Conservation (phyloP, 1,140 invertebrate genomes). For the Magallana ariakensis region DNA sequence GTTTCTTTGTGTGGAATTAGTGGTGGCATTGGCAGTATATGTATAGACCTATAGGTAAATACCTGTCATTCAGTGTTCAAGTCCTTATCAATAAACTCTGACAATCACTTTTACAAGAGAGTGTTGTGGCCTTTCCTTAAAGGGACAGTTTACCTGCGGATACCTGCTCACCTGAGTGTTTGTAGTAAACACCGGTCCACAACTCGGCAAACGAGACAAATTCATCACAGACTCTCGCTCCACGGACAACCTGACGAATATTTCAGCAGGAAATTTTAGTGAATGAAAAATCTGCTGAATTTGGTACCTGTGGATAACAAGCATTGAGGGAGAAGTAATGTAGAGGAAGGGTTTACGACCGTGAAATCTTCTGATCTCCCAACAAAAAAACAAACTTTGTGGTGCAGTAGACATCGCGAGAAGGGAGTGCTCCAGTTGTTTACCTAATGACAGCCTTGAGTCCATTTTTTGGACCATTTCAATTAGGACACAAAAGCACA, state of each 20-base stretch:
- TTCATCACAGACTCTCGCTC: not conserved
- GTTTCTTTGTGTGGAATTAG: not conserved
- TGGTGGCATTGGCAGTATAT: not conserved
- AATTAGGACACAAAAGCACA: slow-evolving; percentile 26
- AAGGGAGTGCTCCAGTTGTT: not conserved
- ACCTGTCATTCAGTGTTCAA: not conserved
- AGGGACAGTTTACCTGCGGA: not conserved
- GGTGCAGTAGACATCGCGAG: not conserved
- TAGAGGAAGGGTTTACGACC: not conserved
- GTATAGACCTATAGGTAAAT: not conserved
- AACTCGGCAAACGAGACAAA: not conserved
- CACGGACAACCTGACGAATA: not conserved
- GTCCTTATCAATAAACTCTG: not conserved
- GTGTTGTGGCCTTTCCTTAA: slow-evolving; percentile 23
- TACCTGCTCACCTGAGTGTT: not conserved
- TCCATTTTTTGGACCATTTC: not conserved
- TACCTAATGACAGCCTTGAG: not conserved
- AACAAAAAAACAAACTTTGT: not conserved
- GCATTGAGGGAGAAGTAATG: not conserved
- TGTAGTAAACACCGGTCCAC: not conserved
- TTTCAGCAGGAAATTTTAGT: not conserved
- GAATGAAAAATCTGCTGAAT: slow-evolving; percentile 34
- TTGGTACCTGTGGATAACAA: slow-evolving; percentile 19
- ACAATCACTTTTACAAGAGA: slow-evolving; percentile 17
- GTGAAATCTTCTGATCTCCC: slow-evolving; percentile 18